These are phyloP conservation scores for Orchesella flavescens DNA, from an alignment of 2,888 invertebrate genomes.

Conservation along the genomic window DNA sequence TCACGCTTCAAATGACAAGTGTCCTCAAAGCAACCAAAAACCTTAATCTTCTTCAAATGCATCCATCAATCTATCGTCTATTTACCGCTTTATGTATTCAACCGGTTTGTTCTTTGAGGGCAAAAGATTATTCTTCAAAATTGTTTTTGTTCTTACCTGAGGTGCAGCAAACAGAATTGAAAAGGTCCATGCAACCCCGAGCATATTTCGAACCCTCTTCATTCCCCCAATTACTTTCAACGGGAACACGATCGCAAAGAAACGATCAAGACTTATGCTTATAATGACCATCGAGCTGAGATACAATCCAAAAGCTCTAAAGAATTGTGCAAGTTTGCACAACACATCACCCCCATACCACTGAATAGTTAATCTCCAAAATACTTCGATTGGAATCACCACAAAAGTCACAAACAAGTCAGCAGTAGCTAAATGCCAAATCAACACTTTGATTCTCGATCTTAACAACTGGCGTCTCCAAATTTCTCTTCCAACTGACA, in stretches of 20 bases:
- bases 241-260: constrained; percentile 83
- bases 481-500: constrained; percentile 79
- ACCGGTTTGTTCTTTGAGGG: no score
- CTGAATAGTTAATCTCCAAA: constrained; percentile 83
- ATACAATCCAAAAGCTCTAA: constrained; percentile 86
- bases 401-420: constrained; percentile 87
- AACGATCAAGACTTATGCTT: constrained; percentile 85
- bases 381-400: constrained; percentile 79
- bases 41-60: no score
- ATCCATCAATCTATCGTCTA: no score
- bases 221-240: constrained; percentile 81
- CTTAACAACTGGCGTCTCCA: constrained; percentile 79
- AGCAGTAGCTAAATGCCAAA: constrained; percentile 85
- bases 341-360: constrained; percentile 85
- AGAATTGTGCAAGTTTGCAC: constrained; percentile 83
- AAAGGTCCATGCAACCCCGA: constrained; percentile 80
- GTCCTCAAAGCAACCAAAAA: no score
- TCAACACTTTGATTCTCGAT: constrained; percentile 80
- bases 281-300: constrained; percentile 84
- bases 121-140: no score
- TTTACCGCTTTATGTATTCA: no score
- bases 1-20: no score
- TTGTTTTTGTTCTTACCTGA: constrained; percentile 79
- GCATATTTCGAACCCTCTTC: constrained; percentile 82
- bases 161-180: constrained; percentile 82